Evolutionary conservation across 2,113 vertebrate genomes (phyloP).

Genomic region (Dasypus novemcinctus): DNA sequence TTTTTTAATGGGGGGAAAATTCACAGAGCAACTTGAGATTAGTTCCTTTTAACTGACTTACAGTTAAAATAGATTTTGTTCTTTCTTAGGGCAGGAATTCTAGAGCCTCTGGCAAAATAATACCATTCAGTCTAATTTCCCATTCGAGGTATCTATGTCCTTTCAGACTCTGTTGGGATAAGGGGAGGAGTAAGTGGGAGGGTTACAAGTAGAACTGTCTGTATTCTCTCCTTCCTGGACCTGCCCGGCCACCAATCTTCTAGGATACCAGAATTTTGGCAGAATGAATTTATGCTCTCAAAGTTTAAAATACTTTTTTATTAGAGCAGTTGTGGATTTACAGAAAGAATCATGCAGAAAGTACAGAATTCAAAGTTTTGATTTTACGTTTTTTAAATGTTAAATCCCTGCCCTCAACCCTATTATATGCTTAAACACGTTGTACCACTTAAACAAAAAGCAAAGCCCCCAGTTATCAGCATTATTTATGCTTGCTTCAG

Average conservation of each 20-base stretch:
- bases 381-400: not conserved
- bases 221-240: not conserved
- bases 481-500: not conserved
- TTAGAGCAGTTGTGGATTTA: no score
- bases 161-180: not conserved
- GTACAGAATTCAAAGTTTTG: not conserved
- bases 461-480: not conserved
- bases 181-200: not conserved
- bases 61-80: constrained; percentile 55
- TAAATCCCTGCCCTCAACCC: not conserved
- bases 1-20: constrained; percentile 38
- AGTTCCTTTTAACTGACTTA: constrained; percentile 45
- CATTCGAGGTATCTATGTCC: not conserved
- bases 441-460: not conserved
- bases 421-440: not conserved
- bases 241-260: not conserved
- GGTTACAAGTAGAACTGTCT: not conserved
- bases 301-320: not conserved
- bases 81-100: constrained; percentile 35
- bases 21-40: constrained; percentile 33
- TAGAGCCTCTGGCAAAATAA: constrained; percentile 51
- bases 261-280: not conserved
- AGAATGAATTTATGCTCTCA: constrained; percentile 35
- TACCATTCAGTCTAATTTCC: constrained; percentile 54
- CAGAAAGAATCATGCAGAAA: no score